Base-by-base conservation (phyloP, 2,113 vertebrate genomes). In the Misgurnus anguillicaudatus region DNA sequence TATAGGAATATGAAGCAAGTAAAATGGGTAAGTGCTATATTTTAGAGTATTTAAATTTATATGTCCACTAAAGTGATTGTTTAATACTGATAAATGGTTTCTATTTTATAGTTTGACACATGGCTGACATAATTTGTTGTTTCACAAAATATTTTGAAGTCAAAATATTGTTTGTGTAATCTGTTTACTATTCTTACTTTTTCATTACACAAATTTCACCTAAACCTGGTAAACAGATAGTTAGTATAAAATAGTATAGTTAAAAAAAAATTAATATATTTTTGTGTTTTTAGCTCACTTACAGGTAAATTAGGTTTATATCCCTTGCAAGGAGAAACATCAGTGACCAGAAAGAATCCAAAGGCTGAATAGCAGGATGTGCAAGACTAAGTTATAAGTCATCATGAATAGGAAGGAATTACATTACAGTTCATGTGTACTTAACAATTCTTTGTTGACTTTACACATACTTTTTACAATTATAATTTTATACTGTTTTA, bases 21-120 rank as follows among this genome's bases (percentile, higher is more conserved):
- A 38, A 41, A 64, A 60, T 55, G 65, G 48, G 31, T 70, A 39
- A 45, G 48, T 42, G 21, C 14, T 17, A 60, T 16, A 66, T 64
- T 64, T 79, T 51, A 48, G 45, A 61, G 65, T 19, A 13, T 69
- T 51, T 39, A 47, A 53, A 62, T 70, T 31, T 55, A 78, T 47
- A 68, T 55, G 16, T n/a, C 5, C 31, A 19, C 9, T 53, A 36
- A 69, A 10, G 47, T n/a, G 4, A 69, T 45, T 9, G 45, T 57
- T 57, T 19, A 9, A 57, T n/a, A 19, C 4, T 19, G 1, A 19
- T 31, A 31, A 31, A 31, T 31, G 24, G 3, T 31, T 31, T 31
- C 24, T 31, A 3, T 31, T 31, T 31, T 3, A 55, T n/a, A 55
- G 53, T 57, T 57, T 57, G 5, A 57, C 53, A 8, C 6, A 57